Conservation (phyloP, 1,140 invertebrate species). For the Nephotettix cincticeps region DNA sequence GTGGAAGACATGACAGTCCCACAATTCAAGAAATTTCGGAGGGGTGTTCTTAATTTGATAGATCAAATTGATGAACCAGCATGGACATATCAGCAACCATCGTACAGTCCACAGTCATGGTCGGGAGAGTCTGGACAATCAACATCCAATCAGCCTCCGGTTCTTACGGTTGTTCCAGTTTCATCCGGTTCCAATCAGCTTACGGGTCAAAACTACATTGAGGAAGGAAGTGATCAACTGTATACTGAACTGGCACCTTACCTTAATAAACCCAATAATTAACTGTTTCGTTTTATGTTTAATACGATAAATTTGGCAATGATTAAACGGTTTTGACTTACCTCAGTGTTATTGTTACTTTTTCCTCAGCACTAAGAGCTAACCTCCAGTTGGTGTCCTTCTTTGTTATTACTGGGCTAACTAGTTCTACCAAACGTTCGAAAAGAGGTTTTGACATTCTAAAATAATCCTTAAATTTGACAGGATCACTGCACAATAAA, state of each 20-base stretch:
- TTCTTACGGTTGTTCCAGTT: no score
- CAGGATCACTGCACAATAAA: constrained; percentile 13
- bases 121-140: no score
- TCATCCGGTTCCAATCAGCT: no score
- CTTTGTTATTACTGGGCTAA: constrained; percentile 14
- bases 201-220: no score
- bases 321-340: constrained; percentile 23
- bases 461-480: constrained; percentile 26
- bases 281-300: background rate
- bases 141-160: no score
- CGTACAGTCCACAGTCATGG: no score
- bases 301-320: constrained; percentile 14
- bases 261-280: constrained; percentile 5
- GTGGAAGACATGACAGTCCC: background rate
- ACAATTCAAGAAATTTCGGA: constrained; percentile 20
- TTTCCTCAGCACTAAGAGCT: constrained; percentile 23
- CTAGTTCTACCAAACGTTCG: constrained; percentile 8
- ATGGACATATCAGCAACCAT: constrained; percentile 12
- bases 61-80: constrained; percentile 6
- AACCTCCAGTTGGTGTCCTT: constrained; percentile 20
- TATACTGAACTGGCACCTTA: constrained; percentile 26
- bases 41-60: constrained; percentile 11
- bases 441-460: constrained; percentile 21
- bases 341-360: constrained; percentile 22
- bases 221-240: background rate